Base-by-base conservation (phyloP, 2,888 invertebrate genomes). In the Pammene fasciana region DNA sequence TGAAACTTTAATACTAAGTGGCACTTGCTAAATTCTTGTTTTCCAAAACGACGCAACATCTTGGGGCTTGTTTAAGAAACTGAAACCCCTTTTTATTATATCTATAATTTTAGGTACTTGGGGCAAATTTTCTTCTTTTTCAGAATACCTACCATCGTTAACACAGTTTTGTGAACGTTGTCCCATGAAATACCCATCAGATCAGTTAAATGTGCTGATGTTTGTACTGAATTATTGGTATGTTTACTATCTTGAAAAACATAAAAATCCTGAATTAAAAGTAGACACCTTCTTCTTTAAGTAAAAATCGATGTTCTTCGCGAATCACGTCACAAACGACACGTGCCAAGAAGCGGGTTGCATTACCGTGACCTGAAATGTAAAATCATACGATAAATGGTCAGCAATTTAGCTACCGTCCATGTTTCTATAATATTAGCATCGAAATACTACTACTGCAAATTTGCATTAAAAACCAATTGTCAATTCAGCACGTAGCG, bases 381-480 rank as follows among this genome's bases (percentile, higher is more conserved):
- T 76, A 77, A 79, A 79, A 79, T 78, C 74, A 79, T 76, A 77
- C 79, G 81, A 78, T 73, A 78, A 73, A 81, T 73, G 75, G 81
- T 80, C 81, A 84, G 85, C 83, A 72, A 74, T 80, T 82, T 77
- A 70, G 76, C 80, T 75, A 72, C 74, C 43, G 41, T 56, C 70
- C 68, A 72, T 48, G 46, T 68, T 68, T 73, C 68, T 65, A 72
- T 73, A 74, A 77, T 76, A 80, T 74, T 75, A 79, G 76, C 79
- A 79, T 79, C 76, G 78, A 78, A 54, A 82, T 86, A 81, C 77
- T 79, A 83, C 86, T 82, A 76, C 76, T 71, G 76, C 79, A 65
- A 77, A 87, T 90, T 89, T 84, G 81, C 87, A 90, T 90, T 88
- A 87, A 86, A 84, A 82, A 75, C 55, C 82, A 77, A 89, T 89